Base-by-base conservation (phyloP, 2,113 vertebrate genomes). In the Mirza zaza region DNA sequence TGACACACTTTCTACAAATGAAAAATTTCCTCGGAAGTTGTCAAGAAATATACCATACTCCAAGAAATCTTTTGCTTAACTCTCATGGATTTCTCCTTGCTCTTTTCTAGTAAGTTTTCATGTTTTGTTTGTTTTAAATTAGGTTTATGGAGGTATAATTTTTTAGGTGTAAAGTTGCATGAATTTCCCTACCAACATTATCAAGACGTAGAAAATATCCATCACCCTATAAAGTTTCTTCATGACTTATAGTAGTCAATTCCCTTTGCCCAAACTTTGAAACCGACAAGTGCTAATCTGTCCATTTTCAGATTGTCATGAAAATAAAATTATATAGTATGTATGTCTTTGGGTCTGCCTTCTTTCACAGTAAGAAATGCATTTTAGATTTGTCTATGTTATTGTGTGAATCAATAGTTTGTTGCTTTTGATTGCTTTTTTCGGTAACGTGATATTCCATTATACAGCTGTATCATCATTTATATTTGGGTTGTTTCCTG, bases 41-140 rank as follows among this genome's bases (percentile, higher is more conserved):
- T 83, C 36, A 71, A 61, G 18, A 17, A 59, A 77, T 29, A 71
- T 57, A 52, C 0, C 17, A 57, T 39, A 18, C 10, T 52, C 6
- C 9, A 71, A 75, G 50, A 13, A 12, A 20, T 32, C 3, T 86
- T 81, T 52, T 29, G 11, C 55, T 63, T 79, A 10, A 68, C 17
- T 50, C 39, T 92, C 27, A 52, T 14, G 29, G 6, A 1, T 34
- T 91, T 87, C 39, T 87, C 93, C 11, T 84, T 61, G 50, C 2
- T 80, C 3, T 55, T 88, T 61, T 76, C n/a, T 25, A 88, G n/a
- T 61, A 79, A 27, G 20, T 68, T 76, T 42, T 84, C 67, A 48
- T 89, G 11, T 36, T 55, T 77, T 76, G 59, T 42, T 87, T 90
- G 34, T 91, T 89, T 95, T 67, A 80, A 83, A 80, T 81, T 48